These are phyloP conservation scores for Steinernema hermaphroditum DNA, from an alignment of 2,888 invertebrate genomes.

Conservation along the genomic window DNA sequence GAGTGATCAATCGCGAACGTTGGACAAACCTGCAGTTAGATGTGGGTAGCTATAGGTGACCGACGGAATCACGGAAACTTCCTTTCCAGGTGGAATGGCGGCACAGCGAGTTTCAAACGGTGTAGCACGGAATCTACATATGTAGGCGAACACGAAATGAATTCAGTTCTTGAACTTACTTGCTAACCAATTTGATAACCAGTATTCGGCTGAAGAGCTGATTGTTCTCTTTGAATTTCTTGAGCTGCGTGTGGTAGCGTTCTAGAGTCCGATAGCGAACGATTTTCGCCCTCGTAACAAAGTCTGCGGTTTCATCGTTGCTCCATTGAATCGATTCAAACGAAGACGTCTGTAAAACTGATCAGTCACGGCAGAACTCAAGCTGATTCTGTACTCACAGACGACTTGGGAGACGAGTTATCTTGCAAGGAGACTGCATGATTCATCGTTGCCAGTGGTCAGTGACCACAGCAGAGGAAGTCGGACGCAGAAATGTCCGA, in stretches of 20 bases:
- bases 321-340: conserved; percentile 6
- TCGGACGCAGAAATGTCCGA: neutral
- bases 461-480: neutral
- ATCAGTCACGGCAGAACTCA: too few relatives aligned
- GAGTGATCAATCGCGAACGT: neutral
- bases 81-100: neutral
- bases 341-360: neutral
- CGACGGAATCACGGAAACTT: conserved; percentile 7
- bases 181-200: neutral
- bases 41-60: conserved; percentile 16
- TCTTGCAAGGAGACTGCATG: too few relatives aligned
- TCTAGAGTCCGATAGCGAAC: conserved; percentile 14
- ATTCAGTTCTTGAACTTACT: too few relatives aligned
- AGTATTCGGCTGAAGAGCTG: neutral
- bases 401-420: too few relatives aligned
- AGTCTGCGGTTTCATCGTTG: neutral
- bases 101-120: neutral
- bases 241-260: conserved; percentile 17
- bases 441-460: neutral
- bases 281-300: neutral
- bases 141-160: too few relatives aligned
- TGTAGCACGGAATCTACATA: neutral
- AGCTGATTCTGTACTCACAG: too few relatives aligned
- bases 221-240: conserved; percentile 22
- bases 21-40: neutral